Evolutionary conservation across 1,140 invertebrate genomes (phyloP), one percentile per base, ranked within the genome.

Genomic region (Trichonephila clavata): DNA sequence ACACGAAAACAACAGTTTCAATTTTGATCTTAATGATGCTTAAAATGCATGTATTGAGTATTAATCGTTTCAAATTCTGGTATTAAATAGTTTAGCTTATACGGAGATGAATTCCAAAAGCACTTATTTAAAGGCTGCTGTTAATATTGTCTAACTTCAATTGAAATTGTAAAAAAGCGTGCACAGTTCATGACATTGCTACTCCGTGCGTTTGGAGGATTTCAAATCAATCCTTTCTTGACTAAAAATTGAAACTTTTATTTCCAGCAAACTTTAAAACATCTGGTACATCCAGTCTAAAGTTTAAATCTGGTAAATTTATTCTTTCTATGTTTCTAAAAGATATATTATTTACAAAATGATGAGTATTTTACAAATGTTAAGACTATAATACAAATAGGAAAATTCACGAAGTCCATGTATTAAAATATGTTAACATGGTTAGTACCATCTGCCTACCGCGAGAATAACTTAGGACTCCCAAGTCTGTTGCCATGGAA

Each of bases 351-450:
- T 84, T 59, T 84, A 84, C 83, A 84, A 39, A 59, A 50, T 50
- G 50, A 84, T 84, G 83, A 84, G 50, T 24, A 59, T 84, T 32
- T 50, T 84, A 84, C 83, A 84, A 27, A 84, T 84, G 83, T 39
- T 39, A 39, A n/a, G 43, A 84, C 43, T 84, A 50, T 84, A 24
- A 59, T 84, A 84, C 83, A 84, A 59, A 59, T 60, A 84, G 57
- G 39, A 59, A 84, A 77, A 77, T 32, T 32, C 18, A 13, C 2
- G 18, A 24, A 77, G 16, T 27, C 32, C 71, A 77, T 77, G 71
- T 77, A 18, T 77, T 20, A 77, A 77, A 77, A n/a, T 24, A 68
- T 77, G 27, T 32, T 16, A 77, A 77, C 27, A 77, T 77, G 71
- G 32, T 77, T 32, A 39, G 71, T 27, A 39, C 18, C 27, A 5